phyloP scores from a whole-genome alignment of 2,797 vertebrate species.

The Sternarchorhynchus goeldii region DNA sequence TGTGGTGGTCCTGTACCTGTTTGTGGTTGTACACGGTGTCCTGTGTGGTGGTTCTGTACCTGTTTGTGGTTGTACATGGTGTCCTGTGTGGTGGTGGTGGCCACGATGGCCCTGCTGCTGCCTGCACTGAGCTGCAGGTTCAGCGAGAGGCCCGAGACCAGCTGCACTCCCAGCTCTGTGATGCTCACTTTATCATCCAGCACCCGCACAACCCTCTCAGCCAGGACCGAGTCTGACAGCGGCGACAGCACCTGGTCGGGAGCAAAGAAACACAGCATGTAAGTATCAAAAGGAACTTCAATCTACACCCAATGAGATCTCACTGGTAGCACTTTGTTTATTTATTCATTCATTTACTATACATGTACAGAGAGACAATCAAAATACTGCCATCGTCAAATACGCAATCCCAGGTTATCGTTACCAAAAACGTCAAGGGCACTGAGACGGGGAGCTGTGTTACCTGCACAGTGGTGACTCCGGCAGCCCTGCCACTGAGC shows the following conservation, averaged over 20 bases:
- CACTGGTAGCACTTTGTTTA: not conserved
- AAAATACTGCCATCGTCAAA: not conserved
- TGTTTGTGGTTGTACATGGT: conserved; percentile 83
- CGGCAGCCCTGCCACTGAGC: conserved; percentile 84
- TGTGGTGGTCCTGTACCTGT: conserved; percentile 83
- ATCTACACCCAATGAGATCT: not conserved
- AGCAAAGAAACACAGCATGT: not conserved
- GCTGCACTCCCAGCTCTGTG: conserved; percentile 80
- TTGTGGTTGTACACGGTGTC: conserved; percentile 83
- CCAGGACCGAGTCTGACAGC: conserved; percentile 83
- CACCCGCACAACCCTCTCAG: conserved; percentile 82
- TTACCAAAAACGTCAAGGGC: no score
- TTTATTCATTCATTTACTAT: no score
- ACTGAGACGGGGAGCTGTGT: not conserved
- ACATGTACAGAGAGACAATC: no score
- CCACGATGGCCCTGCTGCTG: conserved; percentile 72
- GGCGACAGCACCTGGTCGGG: conserved; percentile 79
- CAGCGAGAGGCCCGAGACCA: conserved; percentile 81
- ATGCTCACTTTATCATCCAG: conserved; percentile 84
- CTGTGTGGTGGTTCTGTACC: conserved; percentile 81
- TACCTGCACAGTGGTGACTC: conserved; percentile 89
- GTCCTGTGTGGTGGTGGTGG: conserved; percentile 77
- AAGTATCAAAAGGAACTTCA: not conserved
- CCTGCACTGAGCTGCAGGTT: conserved; percentile 74
- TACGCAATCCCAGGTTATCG: no score